These are phyloP conservation scores for Blastomussa wellsi DNA, from an alignment of 92 coral and sea anemone species.

Conservation along the genomic window DNA sequence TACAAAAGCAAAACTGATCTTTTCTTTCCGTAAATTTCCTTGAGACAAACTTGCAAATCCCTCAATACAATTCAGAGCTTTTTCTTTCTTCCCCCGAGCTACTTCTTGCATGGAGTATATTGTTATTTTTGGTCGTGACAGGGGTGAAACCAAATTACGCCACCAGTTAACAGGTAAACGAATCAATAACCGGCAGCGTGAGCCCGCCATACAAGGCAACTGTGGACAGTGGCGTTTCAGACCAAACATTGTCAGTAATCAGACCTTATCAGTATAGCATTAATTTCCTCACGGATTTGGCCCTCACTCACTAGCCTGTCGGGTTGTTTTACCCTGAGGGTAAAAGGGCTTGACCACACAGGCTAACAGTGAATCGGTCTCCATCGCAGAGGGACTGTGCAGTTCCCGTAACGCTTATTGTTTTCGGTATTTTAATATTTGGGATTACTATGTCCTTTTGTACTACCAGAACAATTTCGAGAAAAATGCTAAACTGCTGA, in stretches of 20 bases:
- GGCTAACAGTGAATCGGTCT: no score
- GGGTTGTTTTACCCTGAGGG: no score
- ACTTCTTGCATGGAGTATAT: constrained; percentile 37
- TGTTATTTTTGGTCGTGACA: constrained; percentile 50
- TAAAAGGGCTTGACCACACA: no score
- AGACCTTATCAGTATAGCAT: background rate
- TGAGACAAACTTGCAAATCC: constrained; percentile 23
- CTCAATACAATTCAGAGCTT: constrained; percentile 34
- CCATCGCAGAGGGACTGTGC: background rate
- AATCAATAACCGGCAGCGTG: constrained; percentile 12
- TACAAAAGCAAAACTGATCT: background rate
- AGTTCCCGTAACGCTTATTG: background rate
- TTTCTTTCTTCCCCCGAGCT: constrained; percentile 36
- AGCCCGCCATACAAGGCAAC: constrained; percentile 22
- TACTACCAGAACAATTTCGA: background rate
- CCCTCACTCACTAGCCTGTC: background rate
- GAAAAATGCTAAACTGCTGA: background rate
- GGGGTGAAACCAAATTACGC: constrained; percentile 49
- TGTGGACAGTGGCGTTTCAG: background rate
- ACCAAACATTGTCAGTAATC: background rate
- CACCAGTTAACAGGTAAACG: constrained; percentile 45
- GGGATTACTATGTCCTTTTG: background rate
- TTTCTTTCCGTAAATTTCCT: background rate
- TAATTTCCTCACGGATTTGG: background rate
- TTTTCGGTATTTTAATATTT: background rate